Base-by-base conservation (phyloP, 2,113 vertebrate genomes). In the Odontesthes bonariensis region DNA sequence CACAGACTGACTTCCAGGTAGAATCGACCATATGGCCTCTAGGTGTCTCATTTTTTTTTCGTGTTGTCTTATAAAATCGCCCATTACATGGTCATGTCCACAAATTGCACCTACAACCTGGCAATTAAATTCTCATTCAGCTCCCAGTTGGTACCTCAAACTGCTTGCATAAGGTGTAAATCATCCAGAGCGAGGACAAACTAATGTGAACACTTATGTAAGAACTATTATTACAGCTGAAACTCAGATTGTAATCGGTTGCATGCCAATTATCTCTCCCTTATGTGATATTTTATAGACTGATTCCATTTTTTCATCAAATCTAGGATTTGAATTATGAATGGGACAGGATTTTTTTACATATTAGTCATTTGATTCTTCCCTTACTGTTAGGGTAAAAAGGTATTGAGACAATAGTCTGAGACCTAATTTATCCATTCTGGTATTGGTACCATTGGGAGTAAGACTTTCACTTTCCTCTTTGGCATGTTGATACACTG, bases 21-120 rank as follows among this genome's bases (percentile, higher is more conserved):
- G 42, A 81, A n/a, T 71, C 0, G 65, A 76, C 79, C 73, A 79
- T 69, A 76, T 77, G 75, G 70, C 64, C 73, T 64, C 49, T 19
- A 54, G 64, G 75, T 62, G 73, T 69, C 60, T 69, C 42, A 0
- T 49, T 22, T 35, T 42, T 66, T 69, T 60, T 23, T 51, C 63
- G 75, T 49, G 33, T 79, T 81, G 66, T 51, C 73, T 80, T 73
- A 73, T 80, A 77, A 58, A 83, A 84, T 73, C 33, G 13, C 22
- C 60, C 53, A 85, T 84, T 88, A 82, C 82, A 86, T 61, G 70
- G 52, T 61, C 74, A 54, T 66, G 57, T 75, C 42, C 31, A 46
- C 73, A 73, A 69, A 75, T 51, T 75, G 47, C 65, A 71, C 52
- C 40, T 61, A 59, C 64, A 83, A 55, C 64, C 65, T 51, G 53